These are phyloP conservation scores for Athetis lepigone DNA, from an alignment of 2,888 invertebrate species.

Conservation along the genomic window DNA sequence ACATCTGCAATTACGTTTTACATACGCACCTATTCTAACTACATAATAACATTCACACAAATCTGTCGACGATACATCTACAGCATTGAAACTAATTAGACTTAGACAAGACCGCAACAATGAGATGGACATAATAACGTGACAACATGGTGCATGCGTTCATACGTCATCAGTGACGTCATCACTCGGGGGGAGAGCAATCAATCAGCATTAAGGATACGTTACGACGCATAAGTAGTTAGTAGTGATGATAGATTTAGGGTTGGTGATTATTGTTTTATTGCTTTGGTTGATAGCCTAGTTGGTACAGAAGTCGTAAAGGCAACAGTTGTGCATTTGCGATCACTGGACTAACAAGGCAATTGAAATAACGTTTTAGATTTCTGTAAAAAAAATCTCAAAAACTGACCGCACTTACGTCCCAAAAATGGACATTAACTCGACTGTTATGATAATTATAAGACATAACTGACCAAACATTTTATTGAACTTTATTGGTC, in stretches of 20 bases:
- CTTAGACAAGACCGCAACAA: conserved; percentile 47
- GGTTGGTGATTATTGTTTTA: neutral
- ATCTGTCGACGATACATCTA: conserved; percentile 32
- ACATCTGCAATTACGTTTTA: conserved; percentile 30
- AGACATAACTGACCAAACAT: too few relatives aligned
- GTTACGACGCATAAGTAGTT: conserved; percentile 37
- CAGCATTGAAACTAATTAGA: conserved; percentile 53
- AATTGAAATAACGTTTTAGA: too few relatives aligned
- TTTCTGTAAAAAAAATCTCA: too few relatives aligned
- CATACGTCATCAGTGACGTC: conserved; percentile 57
- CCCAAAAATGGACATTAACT: too few relatives aligned
- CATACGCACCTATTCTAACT: neutral
- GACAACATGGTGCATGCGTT: conserved; percentile 35
- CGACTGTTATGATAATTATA: too few relatives aligned
- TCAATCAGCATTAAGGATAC: conserved; percentile 60
- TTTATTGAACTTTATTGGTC: too few relatives aligned
- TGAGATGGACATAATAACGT: conserved; percentile 44
- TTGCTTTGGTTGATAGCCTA: neutral
- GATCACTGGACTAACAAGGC: too few relatives aligned
- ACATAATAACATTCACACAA: conserved; percentile 16
- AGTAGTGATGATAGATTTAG: conserved; percentile 42
- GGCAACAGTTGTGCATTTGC: too few relatives aligned
- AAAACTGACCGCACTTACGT: too few relatives aligned
- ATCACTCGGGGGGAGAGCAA: conserved; percentile 43
- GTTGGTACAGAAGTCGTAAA: too few relatives aligned